Evolutionary conservation across 2,888 invertebrate species (phyloP), one percentile per base, ranked within the genome.

Genomic region (Lochmaea crataegi): DNA sequence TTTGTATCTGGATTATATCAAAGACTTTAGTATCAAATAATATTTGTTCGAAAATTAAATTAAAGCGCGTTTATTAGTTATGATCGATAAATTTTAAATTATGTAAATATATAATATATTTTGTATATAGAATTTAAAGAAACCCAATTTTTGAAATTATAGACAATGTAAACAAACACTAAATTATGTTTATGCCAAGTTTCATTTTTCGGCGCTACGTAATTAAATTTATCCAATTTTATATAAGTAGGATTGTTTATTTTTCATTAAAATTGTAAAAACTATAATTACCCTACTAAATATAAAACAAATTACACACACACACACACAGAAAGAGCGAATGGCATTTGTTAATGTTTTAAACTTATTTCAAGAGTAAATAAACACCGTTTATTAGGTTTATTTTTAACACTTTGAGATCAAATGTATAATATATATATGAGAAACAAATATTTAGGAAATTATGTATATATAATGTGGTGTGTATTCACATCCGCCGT

Each of bases 291-390:
- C 68, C 53, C 38, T 57, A 68, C 66, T 73, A 38, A 67, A 70
- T 73, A 70, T 74, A 76, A 76, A 70, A 73, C 64, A 74, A 77
- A 72, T 75, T 74, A 68, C 61, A 42, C 71, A 16, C 5, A 26
- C 26, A 26, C 26, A 26, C 26, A 26, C 26, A 32, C 6, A 32
- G 6, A 32, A 6, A 32, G 32, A 38, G 32, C 58, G 68, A 65
- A 74, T 68, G 65, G 74, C 74, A 65, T 74, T 74, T 71, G 71
- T 75, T 75, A 72, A 80, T 77, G 82, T 78, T 80, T 79, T 78
- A 76, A 82, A 83, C 83, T 84, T 83, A 84, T 84, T 84, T 81
- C 81, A 73, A 80, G 80, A 79, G 78, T 81, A 83, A 85, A 85
- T 84, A 85, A 85, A 84, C 85, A 76, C 41, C 58, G 79, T 82